Percentiles rank a stretch among this genome's conserved stretches.
phyloP scores from a whole-genome alignment of 2,797 vertebrate genomes.

The Periophthalmus magnuspinnatus region DNA sequence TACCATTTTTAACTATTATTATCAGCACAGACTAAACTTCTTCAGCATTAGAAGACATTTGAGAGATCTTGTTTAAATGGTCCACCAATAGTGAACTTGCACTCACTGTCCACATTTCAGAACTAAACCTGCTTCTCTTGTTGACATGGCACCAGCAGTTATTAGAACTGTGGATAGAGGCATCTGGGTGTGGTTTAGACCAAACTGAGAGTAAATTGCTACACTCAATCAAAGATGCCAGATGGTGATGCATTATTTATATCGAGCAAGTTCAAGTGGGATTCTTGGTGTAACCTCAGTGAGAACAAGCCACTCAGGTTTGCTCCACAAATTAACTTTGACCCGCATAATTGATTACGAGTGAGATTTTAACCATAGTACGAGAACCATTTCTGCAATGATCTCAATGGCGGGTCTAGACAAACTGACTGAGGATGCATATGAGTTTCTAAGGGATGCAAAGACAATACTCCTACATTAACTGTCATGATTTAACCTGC shows the following conservation, averaged over 20 bases:
- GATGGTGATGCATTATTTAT: constrained; percentile 21
- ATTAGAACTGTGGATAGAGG: constrained; percentile 14
- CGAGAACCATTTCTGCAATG: background rate
- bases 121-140: background rate
- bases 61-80: constrained; percentile 3
- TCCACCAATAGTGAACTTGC: background rate
- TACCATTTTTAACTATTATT: background rate
- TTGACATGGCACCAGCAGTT: constrained; percentile 7
- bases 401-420: no score
- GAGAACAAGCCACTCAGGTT: background rate
- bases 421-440: no score
- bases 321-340: background rate
- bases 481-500: no score
- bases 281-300: background rate
- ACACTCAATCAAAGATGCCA: constrained; percentile 11
- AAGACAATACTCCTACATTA: no score
- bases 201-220: constrained; percentile 12
- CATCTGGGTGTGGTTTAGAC: constrained; percentile 1
- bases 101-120: background rate
- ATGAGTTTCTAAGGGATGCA: no score
- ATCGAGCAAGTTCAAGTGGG: background rate
- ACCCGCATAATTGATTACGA: background rate
- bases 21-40: background rate
- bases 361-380: background rate
- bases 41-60: background rate